Base-by-base conservation (phyloP, 2,888 invertebrate genomes). In the Hirtodrosophila confusa region DNA sequence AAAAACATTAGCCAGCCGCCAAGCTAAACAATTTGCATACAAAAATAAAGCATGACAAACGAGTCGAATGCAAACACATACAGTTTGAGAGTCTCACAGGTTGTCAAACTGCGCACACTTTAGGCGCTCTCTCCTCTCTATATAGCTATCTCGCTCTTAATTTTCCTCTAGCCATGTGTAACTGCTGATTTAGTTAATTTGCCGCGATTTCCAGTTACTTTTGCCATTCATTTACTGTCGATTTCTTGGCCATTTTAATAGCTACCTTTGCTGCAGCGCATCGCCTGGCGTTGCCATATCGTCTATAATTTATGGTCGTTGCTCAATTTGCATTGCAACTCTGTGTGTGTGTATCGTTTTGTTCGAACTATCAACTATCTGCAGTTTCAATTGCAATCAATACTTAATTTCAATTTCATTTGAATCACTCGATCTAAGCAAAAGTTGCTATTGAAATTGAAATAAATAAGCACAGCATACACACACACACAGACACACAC, bases 381-480 rank as follows among this genome's bases (percentile, higher is more conserved):
- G 11, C 63, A 66, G 56, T 69, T 80, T 49, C 71, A 82, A 75
- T 82, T 73, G 71, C 80, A 76, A 82, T 83, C 79, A 65, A 82
- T 86, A 76, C 70, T 66, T 79, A 69, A 77, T 82, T 82, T 82
- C 86, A 76, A 70, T 82, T 82, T 82, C 69, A 73, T 76, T 76
- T 77, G 63, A 73, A 63, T 49, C 60, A 57, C 47, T n/a, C 58
- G 71, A 61, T 71, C 72, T n/a, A 54, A 56, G 63, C 58, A 47
- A 44, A 48, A 45, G 23, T 50, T 36, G 49, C 44, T 33, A 57
- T 58, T 45, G 67, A 69, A 69, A 69, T 45, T 24, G 36, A 58
- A 58, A 58, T 29, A 62, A 40, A 40, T 29, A 29, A 68, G 43
- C 45, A 43, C 12, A 37, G 33, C 29, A 41, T 43, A 48, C 8